Evolutionary conservation across 1,140 invertebrate genomes (phyloP).

Genomic region (Leptopilina boulardi): DNA sequence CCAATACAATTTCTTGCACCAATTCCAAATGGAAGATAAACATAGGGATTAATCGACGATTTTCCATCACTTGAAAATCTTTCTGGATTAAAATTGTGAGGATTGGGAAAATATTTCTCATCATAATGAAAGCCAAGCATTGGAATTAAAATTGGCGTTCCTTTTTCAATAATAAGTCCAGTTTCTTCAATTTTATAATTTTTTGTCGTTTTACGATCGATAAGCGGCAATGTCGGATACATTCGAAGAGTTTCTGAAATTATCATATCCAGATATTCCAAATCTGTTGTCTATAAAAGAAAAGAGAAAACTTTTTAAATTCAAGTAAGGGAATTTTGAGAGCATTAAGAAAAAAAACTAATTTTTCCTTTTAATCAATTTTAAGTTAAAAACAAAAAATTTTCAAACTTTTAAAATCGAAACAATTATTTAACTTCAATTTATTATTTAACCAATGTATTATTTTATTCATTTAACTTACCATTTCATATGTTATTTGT

Average conservation of each 20-base stretch:
- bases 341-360: too few relatives aligned
- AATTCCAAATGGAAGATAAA: conserved; percentile 78
- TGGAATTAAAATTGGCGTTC: conserved; percentile 71
- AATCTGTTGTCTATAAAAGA: conserved; percentile 37
- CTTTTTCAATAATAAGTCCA: conserved; percentile 70
- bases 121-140: conserved; percentile 74
- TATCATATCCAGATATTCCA: conserved; percentile 58
- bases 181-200: conserved; percentile 70
- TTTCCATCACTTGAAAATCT: conserved; percentile 78
- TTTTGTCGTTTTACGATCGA: conserved; percentile 71
- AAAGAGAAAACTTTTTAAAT: background rate
- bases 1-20: conserved; percentile 78
- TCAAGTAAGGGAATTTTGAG: too few relatives aligned
- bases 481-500: background rate
- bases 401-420: too few relatives aligned
- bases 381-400: too few relatives aligned
- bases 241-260: conserved; percentile 78
- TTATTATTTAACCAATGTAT: too few relatives aligned
- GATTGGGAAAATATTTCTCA: conserved; percentile 79
- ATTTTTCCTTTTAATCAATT: too few relatives aligned
- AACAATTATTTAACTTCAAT: too few relatives aligned
- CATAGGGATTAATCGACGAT: conserved; percentile 59
- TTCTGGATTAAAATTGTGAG: conserved; percentile 82
- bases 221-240: conserved; percentile 78
- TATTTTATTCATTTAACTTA: too few relatives aligned